Evolutionary conservation across 2,888 invertebrate genomes (phyloP).

Genomic region (Oscheius onirici): DNA sequence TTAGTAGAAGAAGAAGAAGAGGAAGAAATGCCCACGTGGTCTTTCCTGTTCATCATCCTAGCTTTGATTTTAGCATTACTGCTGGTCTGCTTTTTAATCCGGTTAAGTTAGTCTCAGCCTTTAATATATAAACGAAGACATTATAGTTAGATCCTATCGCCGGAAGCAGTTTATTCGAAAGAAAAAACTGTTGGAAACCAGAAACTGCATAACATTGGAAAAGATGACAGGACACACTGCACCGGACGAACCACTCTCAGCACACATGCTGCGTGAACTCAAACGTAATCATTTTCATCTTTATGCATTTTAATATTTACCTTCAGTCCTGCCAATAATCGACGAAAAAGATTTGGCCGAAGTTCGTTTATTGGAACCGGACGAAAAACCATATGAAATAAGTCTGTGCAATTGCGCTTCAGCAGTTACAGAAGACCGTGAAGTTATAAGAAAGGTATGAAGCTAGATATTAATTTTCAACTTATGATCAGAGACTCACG

Average conservation of each 20-base stretch:
- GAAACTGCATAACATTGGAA: conserved; percentile 61
- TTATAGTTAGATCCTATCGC: conserved; percentile 22
- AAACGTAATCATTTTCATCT: conserved; percentile 41
- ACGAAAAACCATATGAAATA: background rate
- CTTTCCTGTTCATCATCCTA: conserved; percentile 5
- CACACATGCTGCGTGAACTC: conserved; percentile 45
- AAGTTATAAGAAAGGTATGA: conserved; percentile 2
- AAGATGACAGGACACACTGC: conserved; percentile 45
- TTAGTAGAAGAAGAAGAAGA: conserved; percentile 5
- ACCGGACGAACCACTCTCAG: conserved; percentile 34
- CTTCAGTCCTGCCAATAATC: conserved; percentile 8
- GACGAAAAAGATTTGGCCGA: conserved; percentile 4
- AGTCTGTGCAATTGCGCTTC: background rate
- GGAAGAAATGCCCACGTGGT: background rate
- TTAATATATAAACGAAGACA: background rate
- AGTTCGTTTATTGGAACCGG: background rate
- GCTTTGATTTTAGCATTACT: conserved; percentile 36
- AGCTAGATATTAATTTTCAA: background rate
- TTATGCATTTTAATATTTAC: background rate
- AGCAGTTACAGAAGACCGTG: background rate
- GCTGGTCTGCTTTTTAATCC: conserved; percentile 38
- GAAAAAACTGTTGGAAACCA: conserved; percentile 46
- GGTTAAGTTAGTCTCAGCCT: conserved; percentile 25
- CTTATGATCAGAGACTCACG: background rate
- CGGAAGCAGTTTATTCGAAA: conserved; percentile 36